phyloP scores from a whole-genome alignment of 2,888 invertebrate genomes.

The Oegoconia quadripuncta region DNA sequence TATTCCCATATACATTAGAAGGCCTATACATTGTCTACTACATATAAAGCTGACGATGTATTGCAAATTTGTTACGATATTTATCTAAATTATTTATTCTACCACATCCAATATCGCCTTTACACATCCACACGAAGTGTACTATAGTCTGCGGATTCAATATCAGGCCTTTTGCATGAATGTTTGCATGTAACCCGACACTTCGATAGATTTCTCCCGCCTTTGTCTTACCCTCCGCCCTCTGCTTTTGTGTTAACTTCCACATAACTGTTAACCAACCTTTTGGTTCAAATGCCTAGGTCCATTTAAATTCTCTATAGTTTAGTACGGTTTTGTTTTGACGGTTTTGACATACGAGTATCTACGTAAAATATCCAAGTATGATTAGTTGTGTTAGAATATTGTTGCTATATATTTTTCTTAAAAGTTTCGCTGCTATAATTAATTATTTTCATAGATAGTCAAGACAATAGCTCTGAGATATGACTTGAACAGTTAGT shows the following conservation, averaged over 20 bases:
- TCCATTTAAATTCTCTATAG: constrained; percentile 1
- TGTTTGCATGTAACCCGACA: constrained; percentile 42
- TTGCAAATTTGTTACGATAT: too few species aligned
- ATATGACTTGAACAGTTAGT: too few species aligned
- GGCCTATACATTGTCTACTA: too few species aligned
- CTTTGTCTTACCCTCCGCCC: constrained; percentile 16
- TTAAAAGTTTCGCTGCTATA: too few species aligned
- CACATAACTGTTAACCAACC: background rate
- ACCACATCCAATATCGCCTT: background rate
- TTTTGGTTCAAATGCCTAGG: background rate
- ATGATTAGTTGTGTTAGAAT: too few species aligned
- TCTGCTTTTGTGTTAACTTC: background rate
- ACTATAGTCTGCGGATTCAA: constrained; percentile 24
- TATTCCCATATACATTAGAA: too few species aligned
- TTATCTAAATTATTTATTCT: too few species aligned
- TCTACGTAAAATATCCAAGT: too few species aligned
- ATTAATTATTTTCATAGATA: too few species aligned
- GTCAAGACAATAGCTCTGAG: too few species aligned
- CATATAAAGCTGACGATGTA: background rate
- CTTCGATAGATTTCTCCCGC: constrained; percentile 33
- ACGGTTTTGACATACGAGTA: background rate
- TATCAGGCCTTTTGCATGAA: constrained; percentile 30
- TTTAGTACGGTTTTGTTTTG: constrained; percentile 4
- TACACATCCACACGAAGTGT: background rate
- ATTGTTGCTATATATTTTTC: too few species aligned